phyloP scores from a whole-genome alignment of 2,113 vertebrate species.

The Sus scrofa region T2T-Sscrofa CM000814.6:147133501-147134000 shows the following conservation, averaged over 20 bases:
- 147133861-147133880: constrained; percentile 91
- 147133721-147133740: constrained; percentile 99
- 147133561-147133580: constrained; percentile 98
- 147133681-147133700: constrained; percentile 98
- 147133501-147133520: constrained; percentile 94
- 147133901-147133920: too few relatives aligned
- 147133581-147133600: constrained; percentile 98
- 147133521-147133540: constrained; percentile 94
- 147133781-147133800: constrained; percentile 98
- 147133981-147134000: neutral
- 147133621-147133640: constrained; percentile 95
- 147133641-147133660: constrained; percentile 97
- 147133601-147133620: constrained; percentile 98
- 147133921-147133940: too few relatives aligned
- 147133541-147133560: constrained; percentile 97
- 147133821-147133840: constrained; percentile 97
- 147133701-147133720: constrained; percentile 96
- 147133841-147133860: constrained; percentile 95
- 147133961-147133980: neutral
- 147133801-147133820: constrained; percentile 94
- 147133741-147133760: constrained; percentile 97
- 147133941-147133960: too few relatives aligned
- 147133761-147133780: constrained; percentile 98
- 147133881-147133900: too few relatives aligned
- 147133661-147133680: constrained; percentile 98